Base-by-base conservation (phyloP, 2,888 invertebrate genomes). In the Penaeus monodon region DNA sequence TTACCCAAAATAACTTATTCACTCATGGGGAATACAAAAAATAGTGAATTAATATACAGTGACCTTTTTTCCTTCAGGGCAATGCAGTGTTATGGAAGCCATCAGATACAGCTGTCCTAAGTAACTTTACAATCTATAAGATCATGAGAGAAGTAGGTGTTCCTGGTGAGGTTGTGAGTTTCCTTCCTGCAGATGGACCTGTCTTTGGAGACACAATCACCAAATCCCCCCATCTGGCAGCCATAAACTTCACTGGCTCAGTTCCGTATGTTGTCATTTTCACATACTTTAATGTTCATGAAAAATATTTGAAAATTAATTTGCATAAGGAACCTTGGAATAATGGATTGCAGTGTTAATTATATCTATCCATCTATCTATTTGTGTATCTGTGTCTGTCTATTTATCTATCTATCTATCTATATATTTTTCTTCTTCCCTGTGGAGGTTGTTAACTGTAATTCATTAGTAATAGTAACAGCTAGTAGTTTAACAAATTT, bases 11-110 rank as follows among this genome's bases (percentile, higher is more conserved):
- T 49, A 14, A 49, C 44, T 44, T 44, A 44, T 44, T 44, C 44
- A 44, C 44, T 44, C 44, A 44, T 44, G 10, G 10, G 10, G 44
- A n/a, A n/a, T n/a, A n/a, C 33, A 38, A 4, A 6, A 14, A 49
- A 49, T 49, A 12, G 14, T 10, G 12, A 49, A 49, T 49, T 10
- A 49, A 49, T 14, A 10, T 14, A 49, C 12, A 7, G 49, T 49
- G 49, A 49, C 7, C 49, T 14, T 49, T 14, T 38, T 49, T 14
- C 49, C 49, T 88, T n/a, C 91, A 97, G 97, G 99, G 99, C n/a
- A 99, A 98, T 92, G 95, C 95, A 24, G 97, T 98, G 14, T 92
- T 99, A 88, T 99, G 99, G 99, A 99, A 99, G 92, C 99, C 99
- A 0, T 99, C 99, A 1, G 98, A 99, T 93, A 98, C 99, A 0